Evolutionary conservation across 2,888 invertebrate species (phyloP).

Genomic region (Andrena camellia): DNA sequence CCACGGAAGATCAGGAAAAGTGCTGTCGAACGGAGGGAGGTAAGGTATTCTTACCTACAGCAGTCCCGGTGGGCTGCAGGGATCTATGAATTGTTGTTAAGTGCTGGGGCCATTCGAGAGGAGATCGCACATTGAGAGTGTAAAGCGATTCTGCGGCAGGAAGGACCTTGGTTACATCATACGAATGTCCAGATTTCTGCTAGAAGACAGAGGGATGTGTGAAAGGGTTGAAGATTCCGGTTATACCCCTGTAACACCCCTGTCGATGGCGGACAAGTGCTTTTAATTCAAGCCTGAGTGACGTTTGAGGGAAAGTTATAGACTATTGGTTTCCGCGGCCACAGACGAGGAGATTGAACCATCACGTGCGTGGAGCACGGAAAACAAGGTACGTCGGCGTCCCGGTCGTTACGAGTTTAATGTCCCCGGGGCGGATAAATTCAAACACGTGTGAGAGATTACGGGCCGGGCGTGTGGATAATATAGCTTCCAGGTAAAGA

Average conservation of each 20-base stretch:
- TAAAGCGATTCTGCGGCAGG: neutral
- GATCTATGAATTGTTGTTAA: neutral
- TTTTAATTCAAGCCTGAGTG: too few relatives aligned
- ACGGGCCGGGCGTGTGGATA: constrained; percentile 25
- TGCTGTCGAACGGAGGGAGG: constrained; percentile 1
- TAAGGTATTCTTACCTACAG: neutral
- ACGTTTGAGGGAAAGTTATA: neutral
- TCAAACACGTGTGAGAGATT: constrained; percentile 45
- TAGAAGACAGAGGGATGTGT: too few relatives aligned
- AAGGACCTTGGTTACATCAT: neutral
- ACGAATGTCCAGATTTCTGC: too few relatives aligned
- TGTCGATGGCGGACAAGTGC: too few relatives aligned
- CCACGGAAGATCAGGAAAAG: constrained; percentile 24
- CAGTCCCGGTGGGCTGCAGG: neutral
- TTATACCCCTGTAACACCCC: too few relatives aligned
- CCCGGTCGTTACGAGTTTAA: constrained; percentile 34
- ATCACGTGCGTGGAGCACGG: constrained; percentile 8
- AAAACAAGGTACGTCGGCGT: constrained; percentile 10
- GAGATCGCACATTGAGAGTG: neutral
- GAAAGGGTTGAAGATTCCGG: too few relatives aligned
- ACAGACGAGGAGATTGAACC: constrained; percentile 10
- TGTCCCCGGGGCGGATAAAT: constrained; percentile 20
- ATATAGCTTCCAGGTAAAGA: constrained; percentile 52
- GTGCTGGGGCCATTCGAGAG: neutral
- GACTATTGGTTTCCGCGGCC: neutral